Evolutionary conservation across 2,888 invertebrate genomes (phyloP).

Genomic region (Drosophila eohydei): DNA sequence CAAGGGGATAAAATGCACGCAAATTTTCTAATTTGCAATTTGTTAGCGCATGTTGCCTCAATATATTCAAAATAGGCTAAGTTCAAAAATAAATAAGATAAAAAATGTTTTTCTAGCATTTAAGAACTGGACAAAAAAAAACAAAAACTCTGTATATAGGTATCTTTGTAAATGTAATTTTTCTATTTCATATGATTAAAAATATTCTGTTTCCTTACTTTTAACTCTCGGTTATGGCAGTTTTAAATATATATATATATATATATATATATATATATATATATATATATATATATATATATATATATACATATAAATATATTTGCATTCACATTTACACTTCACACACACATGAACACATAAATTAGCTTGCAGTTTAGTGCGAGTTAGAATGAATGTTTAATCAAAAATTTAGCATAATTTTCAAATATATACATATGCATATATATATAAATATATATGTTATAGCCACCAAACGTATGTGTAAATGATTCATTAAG

Average conservation of each 20-base stretch:
- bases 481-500: constrained; percentile 63
- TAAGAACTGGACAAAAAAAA: constrained; percentile 52
- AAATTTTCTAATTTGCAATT: constrained; percentile 14
- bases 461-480: constrained; percentile 68
- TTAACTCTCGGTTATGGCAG: constrained; percentile 66
- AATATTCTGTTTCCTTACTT: constrained; percentile 33
- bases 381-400: constrained; percentile 48
- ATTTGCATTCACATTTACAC: constrained; percentile 25
- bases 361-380: constrained; percentile 26
- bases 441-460: constrained; percentile 12
- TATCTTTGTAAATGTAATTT: constrained; percentile 44
- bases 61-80: constrained; percentile 48
- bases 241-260: constrained; percentile 38
- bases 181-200: constrained; percentile 30
- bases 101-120: constrained; percentile 20
- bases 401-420: constrained; percentile 66
- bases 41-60: constrained; percentile 53
- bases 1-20: constrained; percentile 22
- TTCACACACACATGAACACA: constrained; percentile 18
- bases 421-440: constrained; percentile 41
- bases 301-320: constrained; percentile 18
- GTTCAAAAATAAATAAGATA: constrained; percentile 14
- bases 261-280: constrained; percentile 29
- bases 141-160: constrained; percentile 60
- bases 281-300: constrained; percentile 25